These are phyloP conservation scores for Prosapia bicincta DNA, from an alignment of 2,888 invertebrate species.

Conservation along the genomic window DNA sequence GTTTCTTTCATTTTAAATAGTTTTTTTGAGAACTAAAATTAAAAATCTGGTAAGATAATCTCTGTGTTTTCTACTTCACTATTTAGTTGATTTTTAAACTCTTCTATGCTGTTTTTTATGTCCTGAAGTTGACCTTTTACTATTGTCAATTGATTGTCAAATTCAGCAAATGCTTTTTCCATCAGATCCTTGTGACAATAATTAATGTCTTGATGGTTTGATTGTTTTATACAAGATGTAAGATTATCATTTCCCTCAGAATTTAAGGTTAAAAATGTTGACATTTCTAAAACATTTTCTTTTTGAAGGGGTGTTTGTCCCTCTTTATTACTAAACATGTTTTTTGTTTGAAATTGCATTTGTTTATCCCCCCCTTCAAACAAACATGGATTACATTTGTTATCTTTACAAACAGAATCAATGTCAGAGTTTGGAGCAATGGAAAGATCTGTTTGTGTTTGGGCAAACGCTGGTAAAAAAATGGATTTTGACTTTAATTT, in stretches of 20 bases:
- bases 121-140: background rate
- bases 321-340: too few species aligned
- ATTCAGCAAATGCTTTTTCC: background rate
- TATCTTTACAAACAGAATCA: background rate
- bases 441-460: background rate
- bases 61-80: background rate
- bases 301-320: background rate
- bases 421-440: background rate
- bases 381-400: background rate
- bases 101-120: background rate
- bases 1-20: too few species aligned
- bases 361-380: background rate
- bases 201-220: background rate
- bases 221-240: background rate
- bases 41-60: too few species aligned
- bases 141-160: background rate
- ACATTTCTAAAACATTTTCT: background rate
- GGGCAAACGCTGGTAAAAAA: background rate
- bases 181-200: background rate
- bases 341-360: too few species aligned
- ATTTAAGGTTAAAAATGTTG: background rate
- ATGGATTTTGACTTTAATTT: background rate
- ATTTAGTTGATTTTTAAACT: background rate
- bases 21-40: too few species aligned
- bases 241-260: too few species aligned